phyloP scores from a whole-genome alignment of 2,888 invertebrate species.

The Palloptera scutellata region DNA sequence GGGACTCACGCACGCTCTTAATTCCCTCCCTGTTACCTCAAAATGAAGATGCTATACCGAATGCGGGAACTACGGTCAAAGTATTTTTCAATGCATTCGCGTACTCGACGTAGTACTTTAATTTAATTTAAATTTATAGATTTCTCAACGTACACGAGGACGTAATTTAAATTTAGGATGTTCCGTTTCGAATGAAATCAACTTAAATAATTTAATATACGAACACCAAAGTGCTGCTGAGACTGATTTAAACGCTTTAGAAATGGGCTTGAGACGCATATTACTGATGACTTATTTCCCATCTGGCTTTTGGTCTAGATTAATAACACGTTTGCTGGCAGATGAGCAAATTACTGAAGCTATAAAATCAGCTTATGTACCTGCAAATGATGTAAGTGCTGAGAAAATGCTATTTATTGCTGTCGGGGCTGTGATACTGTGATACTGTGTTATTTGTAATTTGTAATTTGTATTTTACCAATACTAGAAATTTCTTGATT shows the following conservation, averaged over 20 bases:
- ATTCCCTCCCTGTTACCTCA: conserved; percentile 92
- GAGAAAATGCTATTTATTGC: not conserved
- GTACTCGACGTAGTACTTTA: not conserved
- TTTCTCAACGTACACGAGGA: conserved; percentile 58
- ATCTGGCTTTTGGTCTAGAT: conserved; percentile 96
- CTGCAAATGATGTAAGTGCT: conserved; percentile 72
- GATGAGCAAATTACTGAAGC: conserved; percentile 85
- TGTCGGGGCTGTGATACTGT: no score
- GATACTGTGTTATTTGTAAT: conserved; percentile 28
- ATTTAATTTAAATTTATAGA: conserved; percentile 34
- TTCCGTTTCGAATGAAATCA: conserved; percentile 59
- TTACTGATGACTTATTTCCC: conserved; percentile 97
- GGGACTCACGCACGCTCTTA: conserved; percentile 89
- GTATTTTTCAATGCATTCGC: conserved; percentile 33
- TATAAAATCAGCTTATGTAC: conserved; percentile 75
- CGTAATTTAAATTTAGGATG: conserved; percentile 54
- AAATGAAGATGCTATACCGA: conserved; percentile 69
- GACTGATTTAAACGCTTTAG: conserved; percentile 36
- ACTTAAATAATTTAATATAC: conserved; percentile 55
- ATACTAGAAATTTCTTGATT: conserved; percentile 53
- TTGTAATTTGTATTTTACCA: not conserved
- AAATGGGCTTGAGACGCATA: conserved; percentile 68
- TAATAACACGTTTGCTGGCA: conserved; percentile 90
- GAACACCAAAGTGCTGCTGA: conserved; percentile 39
- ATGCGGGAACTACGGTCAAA: conserved; percentile 59